A percentile compares a stretch with the other conserved stretches of the same genome.
Evolutionary conservation across 64 coral and sea anemone genomes (phyloP).

Genomic region (Dendronephthya gigantea): DNA sequence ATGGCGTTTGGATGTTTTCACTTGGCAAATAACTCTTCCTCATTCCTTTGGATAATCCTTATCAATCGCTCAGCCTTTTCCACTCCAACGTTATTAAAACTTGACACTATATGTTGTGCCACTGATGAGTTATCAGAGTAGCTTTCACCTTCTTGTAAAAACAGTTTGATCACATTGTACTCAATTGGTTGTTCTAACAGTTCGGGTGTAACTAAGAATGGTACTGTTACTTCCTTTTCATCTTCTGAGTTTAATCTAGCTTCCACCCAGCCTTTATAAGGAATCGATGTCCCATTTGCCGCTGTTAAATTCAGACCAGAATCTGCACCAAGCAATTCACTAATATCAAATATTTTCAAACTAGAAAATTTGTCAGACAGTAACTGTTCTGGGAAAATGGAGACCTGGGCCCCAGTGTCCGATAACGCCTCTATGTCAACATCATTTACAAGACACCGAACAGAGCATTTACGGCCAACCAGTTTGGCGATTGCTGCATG

Average conservation of each 20-base stretch:
- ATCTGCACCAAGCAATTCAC: neutral
- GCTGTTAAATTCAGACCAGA: neutral
- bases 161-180: neutral
- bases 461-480: neutral
- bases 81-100: neutral
- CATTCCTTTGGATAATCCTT: neutral
- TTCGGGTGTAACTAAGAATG: neutral
- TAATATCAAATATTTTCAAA: neutral
- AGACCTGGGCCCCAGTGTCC: no score
- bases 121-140: neutral
- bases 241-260: neutral
- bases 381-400: no score
- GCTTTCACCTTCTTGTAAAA: neutral
- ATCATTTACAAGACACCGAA: no score
- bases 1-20: neutral
- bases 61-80: neutral
- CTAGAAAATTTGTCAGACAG: no score
- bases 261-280: constrained; percentile 6
- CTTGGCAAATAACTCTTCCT: neutral
- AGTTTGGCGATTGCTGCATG: no score
- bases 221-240: neutral
- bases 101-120: neutral
- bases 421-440: no score
- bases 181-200: neutral
- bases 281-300: neutral